Conservation (phyloP, 35 echinoderm and acorn worm species). For the Antedon bifida region DNA sequence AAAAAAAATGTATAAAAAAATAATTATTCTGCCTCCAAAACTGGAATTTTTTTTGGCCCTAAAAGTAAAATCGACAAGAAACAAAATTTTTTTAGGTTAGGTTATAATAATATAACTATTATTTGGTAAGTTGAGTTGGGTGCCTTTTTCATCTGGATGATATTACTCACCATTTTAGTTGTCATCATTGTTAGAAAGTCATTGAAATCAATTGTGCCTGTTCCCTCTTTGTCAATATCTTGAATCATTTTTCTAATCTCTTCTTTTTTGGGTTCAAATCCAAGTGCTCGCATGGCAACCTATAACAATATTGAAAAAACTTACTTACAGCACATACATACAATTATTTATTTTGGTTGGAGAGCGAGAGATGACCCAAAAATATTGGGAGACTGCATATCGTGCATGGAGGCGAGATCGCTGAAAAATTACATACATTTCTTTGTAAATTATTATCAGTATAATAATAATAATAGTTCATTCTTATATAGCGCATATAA, state of each 20-base stretch:
- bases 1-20: no score
- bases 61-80: no score
- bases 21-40: no score
- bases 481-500: no score
- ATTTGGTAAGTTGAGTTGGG: no score
- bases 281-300: slow-evolving; percentile 98
- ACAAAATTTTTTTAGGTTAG: no score
- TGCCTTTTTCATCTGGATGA: no score
- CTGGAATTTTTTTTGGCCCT: no score
- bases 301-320: background rate
- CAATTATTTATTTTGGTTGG: background rate
- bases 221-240: slow-evolving; percentile 83
- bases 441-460: no score
- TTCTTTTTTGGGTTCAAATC: slow-evolving; percentile 98
- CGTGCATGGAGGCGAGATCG: background rate
- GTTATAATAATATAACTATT: no score
- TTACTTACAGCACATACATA: background rate
- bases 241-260: slow-evolving; percentile 99
- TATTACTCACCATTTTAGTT: slow-evolving; percentile 88
- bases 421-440: no score
- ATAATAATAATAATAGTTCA: no score
- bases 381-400: background rate
- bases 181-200: slow-evolving; percentile 96
- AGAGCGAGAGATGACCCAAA: background rate
- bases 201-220: slow-evolving; percentile 97